phyloP scores from a whole-genome alignment of 2,888 invertebrate genomes.

The Schizotus pectinicornis region DNA sequence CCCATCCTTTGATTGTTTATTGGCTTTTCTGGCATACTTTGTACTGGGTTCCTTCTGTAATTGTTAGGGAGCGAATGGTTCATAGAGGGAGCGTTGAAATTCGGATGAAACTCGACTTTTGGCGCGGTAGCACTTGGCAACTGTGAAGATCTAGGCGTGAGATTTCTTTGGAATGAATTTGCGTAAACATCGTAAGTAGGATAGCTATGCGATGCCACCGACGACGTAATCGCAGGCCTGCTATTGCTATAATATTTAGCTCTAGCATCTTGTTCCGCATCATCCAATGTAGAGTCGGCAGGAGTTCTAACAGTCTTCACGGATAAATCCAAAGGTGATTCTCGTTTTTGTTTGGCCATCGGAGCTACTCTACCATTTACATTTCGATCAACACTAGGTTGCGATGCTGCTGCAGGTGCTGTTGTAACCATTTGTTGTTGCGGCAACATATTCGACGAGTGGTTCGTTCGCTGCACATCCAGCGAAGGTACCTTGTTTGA shows the following conservation, averaged over 20 bases:
- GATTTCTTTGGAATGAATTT: constrained; percentile 46
- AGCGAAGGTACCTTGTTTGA: constrained; percentile 11
- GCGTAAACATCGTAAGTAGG: constrained; percentile 45
- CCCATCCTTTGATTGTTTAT: constrained; percentile 4
- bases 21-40: background rate
- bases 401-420: constrained; percentile 17
- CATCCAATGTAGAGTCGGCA: constrained; percentile 84
- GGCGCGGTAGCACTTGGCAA: constrained; percentile 63
- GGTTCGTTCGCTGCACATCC: constrained; percentile 35
- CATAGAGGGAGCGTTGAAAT: constrained; percentile 64
- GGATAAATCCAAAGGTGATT: constrained; percentile 85
- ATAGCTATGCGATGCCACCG: constrained; percentile 48
- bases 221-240: constrained; percentile 41
- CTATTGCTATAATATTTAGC: constrained; percentile 42
- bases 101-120: constrained; percentile 80
- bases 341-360: constrained; percentile 63
- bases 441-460: constrained; percentile 7
- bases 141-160: constrained; percentile 44
- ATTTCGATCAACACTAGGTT: constrained; percentile 29
- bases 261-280: constrained; percentile 62
- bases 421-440: too few relatives aligned
- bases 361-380: constrained; percentile 42
- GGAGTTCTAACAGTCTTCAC: constrained; percentile 88
- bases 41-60: too few relatives aligned
- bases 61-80: constrained; percentile 18